These are phyloP conservation scores for Macrotus californicus DNA, from an alignment of 2,113 vertebrate genomes.

Conservation along the genomic window DNA sequence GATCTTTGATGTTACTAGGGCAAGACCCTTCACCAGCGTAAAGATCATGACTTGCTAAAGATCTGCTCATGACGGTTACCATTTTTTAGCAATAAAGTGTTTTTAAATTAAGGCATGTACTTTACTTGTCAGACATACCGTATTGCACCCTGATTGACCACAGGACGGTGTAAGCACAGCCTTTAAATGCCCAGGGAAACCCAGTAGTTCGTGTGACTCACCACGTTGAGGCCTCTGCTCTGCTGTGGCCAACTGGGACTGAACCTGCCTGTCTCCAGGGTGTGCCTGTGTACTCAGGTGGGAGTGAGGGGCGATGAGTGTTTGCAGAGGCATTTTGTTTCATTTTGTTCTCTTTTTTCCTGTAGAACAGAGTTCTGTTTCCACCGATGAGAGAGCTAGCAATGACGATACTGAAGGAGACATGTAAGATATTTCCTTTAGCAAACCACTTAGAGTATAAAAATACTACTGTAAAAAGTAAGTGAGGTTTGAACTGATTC, in stretches of 20 bases:
- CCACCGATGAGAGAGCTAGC: not conserved
- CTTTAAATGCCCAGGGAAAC: not conserved
- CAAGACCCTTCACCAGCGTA: not conserved
- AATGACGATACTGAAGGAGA: not conserved
- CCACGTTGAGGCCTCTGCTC: not conserved
- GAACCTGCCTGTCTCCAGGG: not conserved
- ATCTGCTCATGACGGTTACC: not conserved
- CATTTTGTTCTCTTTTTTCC: not conserved
- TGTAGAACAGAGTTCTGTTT: rapidly evolving
- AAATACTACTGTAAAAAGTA: not conserved
- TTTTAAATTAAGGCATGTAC: not conserved
- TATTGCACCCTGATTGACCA: not conserved
- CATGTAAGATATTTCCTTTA: not conserved
- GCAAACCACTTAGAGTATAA: not conserved
- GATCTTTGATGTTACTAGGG: not conserved
- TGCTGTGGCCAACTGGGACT: not conserved
- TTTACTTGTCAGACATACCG: not conserved
- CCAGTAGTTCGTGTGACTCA: not conserved
- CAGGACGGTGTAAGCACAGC: not conserved
- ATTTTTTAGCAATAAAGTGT: not conserved
- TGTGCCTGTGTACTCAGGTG: not conserved
- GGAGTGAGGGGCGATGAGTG: not conserved
- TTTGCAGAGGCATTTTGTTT: not conserved
- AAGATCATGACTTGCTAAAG: not conserved
- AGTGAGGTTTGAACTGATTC: not conserved